Evolutionary conservation across 2,113 vertebrate genomes (phyloP).

Genomic region (Cephalopholis sonnerati): DNA sequence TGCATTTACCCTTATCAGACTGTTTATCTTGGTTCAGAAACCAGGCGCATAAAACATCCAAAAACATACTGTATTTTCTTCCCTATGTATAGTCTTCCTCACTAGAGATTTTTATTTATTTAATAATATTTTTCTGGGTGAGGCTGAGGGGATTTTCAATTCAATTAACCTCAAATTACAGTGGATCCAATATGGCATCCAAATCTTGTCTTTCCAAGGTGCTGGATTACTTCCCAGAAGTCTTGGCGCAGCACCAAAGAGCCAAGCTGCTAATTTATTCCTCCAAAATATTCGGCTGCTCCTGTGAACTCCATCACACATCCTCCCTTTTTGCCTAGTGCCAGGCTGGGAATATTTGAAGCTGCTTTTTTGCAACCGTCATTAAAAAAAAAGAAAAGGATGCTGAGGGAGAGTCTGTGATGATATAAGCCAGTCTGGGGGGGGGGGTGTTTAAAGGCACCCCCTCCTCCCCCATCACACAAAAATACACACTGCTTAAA

Average conservation of each 20-base stretch:
- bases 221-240: slow-evolving; percentile 71
- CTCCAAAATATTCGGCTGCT: slow-evolving; percentile 55
- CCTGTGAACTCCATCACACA: slow-evolving; percentile 53
- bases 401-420: slow-evolving; percentile 39
- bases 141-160: slow-evolving; percentile 36
- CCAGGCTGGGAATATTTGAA: slow-evolving; percentile 40
- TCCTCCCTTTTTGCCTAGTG: background rate
- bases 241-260: slow-evolving; percentile 59
- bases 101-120: background rate
- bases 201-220: slow-evolving; percentile 58
- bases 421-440: slow-evolving; percentile 39
- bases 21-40: slow-evolving; percentile 3
- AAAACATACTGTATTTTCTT: background rate
- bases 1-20: background rate
- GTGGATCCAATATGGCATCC: slow-evolving; percentile 58
- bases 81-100: background rate
- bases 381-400: slow-evolving; percentile 23
- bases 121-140: background rate
- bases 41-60: background rate
- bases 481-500: slow-evolving; percentile 50
- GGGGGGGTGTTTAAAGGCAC: slow-evolving; percentile 9
- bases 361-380: slow-evolving; percentile 40
- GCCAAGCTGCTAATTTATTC: slow-evolving; percentile 64
- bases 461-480: background rate
- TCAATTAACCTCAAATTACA: slow-evolving; percentile 76